A percentile compares a stretch with the other conserved stretches of the same genome.
These are phyloP conservation scores for Mormyrus iriodes DNA, from an alignment of 2,113 vertebrate genomes.

Conservation along the genomic window DNA sequence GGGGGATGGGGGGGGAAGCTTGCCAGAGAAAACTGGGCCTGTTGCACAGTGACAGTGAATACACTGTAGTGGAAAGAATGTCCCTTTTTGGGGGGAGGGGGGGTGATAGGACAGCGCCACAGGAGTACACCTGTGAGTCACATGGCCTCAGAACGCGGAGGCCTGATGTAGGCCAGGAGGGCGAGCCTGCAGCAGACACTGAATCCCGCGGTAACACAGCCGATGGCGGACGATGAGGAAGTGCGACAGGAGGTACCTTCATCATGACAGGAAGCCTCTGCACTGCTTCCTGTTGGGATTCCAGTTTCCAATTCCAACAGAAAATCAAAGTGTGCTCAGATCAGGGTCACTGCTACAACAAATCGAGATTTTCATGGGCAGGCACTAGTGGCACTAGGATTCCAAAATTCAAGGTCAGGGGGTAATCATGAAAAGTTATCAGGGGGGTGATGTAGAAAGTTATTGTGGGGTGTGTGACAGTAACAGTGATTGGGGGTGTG, in stretches of 20 bases:
- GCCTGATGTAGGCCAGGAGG: neutral
- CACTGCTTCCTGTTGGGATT: neutral
- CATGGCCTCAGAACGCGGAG: neutral
- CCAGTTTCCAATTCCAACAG: neutral
- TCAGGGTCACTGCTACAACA: neutral
- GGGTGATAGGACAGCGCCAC: conserved; percentile 11
- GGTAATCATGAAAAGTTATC: no score
- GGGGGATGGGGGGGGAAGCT: neutral
- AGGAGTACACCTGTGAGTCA: neutral
- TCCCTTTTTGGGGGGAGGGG: neutral
- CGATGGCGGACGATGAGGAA: neutral
- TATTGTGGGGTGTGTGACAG: no score
- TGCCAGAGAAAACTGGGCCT: conserved; percentile 23
- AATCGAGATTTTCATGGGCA: no score
- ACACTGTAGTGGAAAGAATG: conserved; percentile 28
- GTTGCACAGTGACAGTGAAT: conserved; percentile 28
- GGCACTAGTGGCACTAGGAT: neutral
- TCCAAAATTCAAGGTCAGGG: neutral
- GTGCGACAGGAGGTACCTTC: neutral
- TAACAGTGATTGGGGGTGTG: no score
- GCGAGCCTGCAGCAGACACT: neutral
- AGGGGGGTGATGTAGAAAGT: no score
- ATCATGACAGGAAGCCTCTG: neutral
- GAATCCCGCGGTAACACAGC: neutral
- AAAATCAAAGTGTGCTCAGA: neutral